These are phyloP conservation scores for Allophyes oxyacanthae DNA, from an alignment of 2,888 invertebrate genomes.

Conservation along the genomic window DNA sequence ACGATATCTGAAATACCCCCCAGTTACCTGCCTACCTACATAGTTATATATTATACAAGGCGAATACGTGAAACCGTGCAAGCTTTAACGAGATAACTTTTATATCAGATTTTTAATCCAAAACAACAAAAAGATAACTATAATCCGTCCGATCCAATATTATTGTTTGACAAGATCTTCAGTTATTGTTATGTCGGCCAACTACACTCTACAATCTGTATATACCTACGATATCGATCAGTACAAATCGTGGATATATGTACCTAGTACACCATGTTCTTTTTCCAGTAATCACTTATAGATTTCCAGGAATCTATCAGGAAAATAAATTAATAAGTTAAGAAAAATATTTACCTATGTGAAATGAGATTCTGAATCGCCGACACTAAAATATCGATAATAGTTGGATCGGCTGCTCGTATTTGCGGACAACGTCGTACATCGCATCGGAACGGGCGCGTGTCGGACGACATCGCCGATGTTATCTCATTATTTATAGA, in stretches of 20 bases:
- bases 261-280: not conserved
- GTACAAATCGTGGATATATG: too few species aligned
- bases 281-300: not conserved
- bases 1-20: conserved; percentile 36
- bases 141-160: too few species aligned
- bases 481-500: conserved; percentile 80
- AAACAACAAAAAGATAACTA: too few species aligned
- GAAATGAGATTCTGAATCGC: conserved; percentile 22
- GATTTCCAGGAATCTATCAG: not conserved
- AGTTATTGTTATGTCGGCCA: not conserved
- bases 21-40: conserved; percentile 15
- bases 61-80: conserved; percentile 3
- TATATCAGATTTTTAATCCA: too few species aligned
- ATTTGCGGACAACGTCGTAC: conserved; percentile 33
- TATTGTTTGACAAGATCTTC: not conserved
- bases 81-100: conserved; percentile 19
- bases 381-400: conserved; percentile 42
- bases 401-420: conserved; percentile 33
- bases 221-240: too few species aligned
- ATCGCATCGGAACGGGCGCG: conserved; percentile 52
- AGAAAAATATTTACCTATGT: conserved; percentile 19
- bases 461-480: conserved; percentile 67
- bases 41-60: conserved; percentile 19
- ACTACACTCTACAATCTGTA: too few species aligned
- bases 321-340: too few species aligned